Evolutionary conservation across 2,797 vertebrate genomes (phyloP).

Genomic region (Tadarida brasiliensis): DNA sequence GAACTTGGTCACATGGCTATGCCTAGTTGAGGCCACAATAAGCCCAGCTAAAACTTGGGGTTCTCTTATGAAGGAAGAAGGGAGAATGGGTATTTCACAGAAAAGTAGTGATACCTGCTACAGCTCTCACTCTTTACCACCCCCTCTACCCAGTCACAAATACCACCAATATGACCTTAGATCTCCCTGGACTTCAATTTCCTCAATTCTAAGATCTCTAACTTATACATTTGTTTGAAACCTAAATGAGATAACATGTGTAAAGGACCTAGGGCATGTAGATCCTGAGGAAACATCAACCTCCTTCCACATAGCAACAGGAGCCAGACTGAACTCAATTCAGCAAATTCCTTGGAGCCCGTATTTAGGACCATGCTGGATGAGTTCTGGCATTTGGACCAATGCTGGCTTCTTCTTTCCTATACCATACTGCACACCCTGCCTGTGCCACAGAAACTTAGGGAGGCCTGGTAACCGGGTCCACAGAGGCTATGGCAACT

Average conservation of each 20-base stretch:
- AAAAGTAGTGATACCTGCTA: background rate
- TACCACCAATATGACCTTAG: background rate
- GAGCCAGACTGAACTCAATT: background rate
- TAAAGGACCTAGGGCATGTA: background rate
- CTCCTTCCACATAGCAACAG: background rate
- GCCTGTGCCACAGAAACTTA: background rate
- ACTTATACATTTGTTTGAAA: background rate
- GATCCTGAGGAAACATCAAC: background rate
- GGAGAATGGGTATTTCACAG: background rate
- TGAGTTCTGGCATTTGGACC: background rate
- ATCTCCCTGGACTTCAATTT: background rate
- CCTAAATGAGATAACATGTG: background rate
- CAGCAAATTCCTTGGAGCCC: background rate
- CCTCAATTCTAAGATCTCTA: slow-evolving; percentile 28
- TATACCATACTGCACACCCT: background rate
- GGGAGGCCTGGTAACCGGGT: background rate
- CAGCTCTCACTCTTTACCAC: background rate
- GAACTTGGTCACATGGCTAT: background rate
- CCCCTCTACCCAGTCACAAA: background rate
- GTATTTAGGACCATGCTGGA: background rate
- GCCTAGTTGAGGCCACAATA: background rate
- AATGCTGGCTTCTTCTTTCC: background rate
- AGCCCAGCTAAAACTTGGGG: background rate
- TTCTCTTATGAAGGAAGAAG: slow-evolving; percentile 31
- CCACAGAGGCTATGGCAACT: background rate